Base-by-base conservation (phyloP, 2,113 vertebrate genomes). In the Urocolius indicus region DNA sequence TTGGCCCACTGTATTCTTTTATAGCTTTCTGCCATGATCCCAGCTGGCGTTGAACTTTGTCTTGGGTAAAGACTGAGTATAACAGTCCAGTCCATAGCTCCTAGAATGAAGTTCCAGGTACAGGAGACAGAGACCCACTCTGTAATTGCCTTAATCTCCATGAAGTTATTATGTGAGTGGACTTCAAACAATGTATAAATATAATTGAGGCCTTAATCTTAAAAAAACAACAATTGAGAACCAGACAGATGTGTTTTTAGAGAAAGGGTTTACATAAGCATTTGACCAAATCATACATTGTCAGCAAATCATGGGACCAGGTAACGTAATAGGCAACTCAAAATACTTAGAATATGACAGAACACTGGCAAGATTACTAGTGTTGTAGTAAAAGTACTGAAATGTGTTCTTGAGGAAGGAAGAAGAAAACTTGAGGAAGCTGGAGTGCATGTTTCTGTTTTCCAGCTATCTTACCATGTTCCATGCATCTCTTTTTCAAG, bases 401-500 rank as follows among this genome's bases (percentile, higher is more conserved):
- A 86, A 55, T 34, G 6, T 57, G 8, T 75, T 76, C 32, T 36
- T 71, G 57, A 66, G 54, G 29, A 65, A 13, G 15, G 27, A 58
- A 73, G 27, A 77, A 63, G 30, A 84, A 88, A 92, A 45, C 71
- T 10, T 57, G 13, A 54, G 30, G 20, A 67, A 7, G 20, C 52
- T 23, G 57, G 24, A 57, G 10, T 46, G 30, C 9, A 1, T 29
- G 13, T 52, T 90, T 59, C 45, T 87, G 36, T 59, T 90, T 34
- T 58, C 49, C 51, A 63, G 43, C 34, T 62, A 8, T 79, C 65
- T 54, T 54, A 29, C 43, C 13, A 11, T 87, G 68, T 72, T 32
- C 41, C 51, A n/a, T 58, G 66, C 30, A 6, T 15, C 14, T 51
- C 26, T 38, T 77, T 90, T 87, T 62, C 45, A 74, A 99, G 99